Evolutionary conservation across 2,113 vertebrate species (phyloP).

Genomic region (human): GRCh38 chrX:51839001-51839500

Average conservation of each 20-base stretch:
- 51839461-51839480: neutral
- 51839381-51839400: neutral
- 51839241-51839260: neutral
- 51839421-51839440: neutral
- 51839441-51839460: neutral
- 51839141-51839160: neutral
- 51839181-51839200: neutral
- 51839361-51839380: neutral
- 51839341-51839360: neutral
- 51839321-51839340: neutral
- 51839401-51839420: neutral
- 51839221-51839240: neutral
- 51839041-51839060: neutral
- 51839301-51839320: neutral
- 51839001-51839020: neutral
- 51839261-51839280: neutral
- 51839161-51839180: neutral
- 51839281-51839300: neutral
- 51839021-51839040: neutral
- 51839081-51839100: neutral
- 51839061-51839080: neutral
- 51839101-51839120: neutral
- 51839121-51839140: neutral
- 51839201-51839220: neutral
- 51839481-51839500: neutral